phyloP scores from a whole-genome alignment of 2,888 invertebrate species.

The Acleris cristana region DNA sequence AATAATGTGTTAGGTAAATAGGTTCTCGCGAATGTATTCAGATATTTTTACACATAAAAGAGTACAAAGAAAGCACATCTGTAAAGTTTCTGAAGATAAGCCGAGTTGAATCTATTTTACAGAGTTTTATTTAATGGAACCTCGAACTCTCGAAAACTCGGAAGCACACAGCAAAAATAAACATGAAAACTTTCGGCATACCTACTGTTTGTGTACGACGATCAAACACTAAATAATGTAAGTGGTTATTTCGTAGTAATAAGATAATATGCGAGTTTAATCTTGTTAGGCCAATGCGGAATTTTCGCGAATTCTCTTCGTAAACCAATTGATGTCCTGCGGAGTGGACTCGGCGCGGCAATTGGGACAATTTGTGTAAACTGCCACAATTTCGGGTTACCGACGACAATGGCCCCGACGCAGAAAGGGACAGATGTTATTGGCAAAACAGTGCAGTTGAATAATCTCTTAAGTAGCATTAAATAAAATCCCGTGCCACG shows the following conservation, averaged over 20 bases:
- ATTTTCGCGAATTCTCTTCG: conserved; percentile 57
- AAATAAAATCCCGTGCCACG: too few relatives aligned
- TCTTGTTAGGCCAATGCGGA: conserved; percentile 38
- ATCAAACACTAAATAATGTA: not conserved
- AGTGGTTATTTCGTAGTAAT: not conserved
- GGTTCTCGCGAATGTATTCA: too few relatives aligned
- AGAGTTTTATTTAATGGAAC: not conserved
- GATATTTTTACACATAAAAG: too few relatives aligned
- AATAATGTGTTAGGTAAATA: too few relatives aligned
- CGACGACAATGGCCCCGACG: conserved; percentile 23
- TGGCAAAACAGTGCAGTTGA: too few relatives aligned
- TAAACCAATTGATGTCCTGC: conserved; percentile 65
- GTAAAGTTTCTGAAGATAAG: not conserved
- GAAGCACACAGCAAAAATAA: too few relatives aligned
- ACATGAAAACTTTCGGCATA: too few relatives aligned
- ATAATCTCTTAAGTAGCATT: too few relatives aligned
- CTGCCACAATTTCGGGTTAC: conserved; percentile 48
- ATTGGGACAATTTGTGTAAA: conserved; percentile 68
- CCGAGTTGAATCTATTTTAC: not conserved
- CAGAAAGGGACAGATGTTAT: conserved; percentile 20
- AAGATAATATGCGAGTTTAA: conserved; percentile 23
- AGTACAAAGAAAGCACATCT: too few relatives aligned
- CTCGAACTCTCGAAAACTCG: not conserved
- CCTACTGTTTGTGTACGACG: not conserved
- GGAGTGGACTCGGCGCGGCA: conserved; percentile 54